A percentile compares a stretch with the other conserved stretches of the same genome.
phyloP scores from a whole-genome alignment of 1,140 invertebrate species.

The Spodoptera frugiperda region DNA sequence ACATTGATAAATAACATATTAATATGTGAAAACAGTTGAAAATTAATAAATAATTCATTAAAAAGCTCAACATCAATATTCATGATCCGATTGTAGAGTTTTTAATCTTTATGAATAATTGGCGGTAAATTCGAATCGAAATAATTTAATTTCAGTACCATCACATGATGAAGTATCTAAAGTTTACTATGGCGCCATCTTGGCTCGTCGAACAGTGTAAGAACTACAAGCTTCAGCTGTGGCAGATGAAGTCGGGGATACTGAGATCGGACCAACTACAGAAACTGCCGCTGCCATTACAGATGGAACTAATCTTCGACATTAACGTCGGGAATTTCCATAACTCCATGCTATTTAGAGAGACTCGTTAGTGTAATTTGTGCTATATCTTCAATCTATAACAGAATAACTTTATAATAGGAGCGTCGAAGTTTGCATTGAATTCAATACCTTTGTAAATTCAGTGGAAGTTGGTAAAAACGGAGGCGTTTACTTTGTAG shows the following conservation, averaged over 20 bases:
- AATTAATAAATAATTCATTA: neutral
- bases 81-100: slow-evolving; percentile 13
- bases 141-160: slow-evolving; percentile 66
- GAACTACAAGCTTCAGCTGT: slow-evolving; percentile 71
- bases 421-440: slow-evolving; percentile 17
- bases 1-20: neutral
- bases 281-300: slow-evolving; percentile 70
- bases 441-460: slow-evolving; percentile 39
- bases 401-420: slow-evolving; percentile 19
- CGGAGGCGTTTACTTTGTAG: slow-evolving; percentile 27
- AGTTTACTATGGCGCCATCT: slow-evolving; percentile 62
- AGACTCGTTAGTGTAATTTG: slow-evolving; percentile 62
- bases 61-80: slow-evolving; percentile 13
- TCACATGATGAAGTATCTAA: slow-evolving; percentile 73
- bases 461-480: slow-evolving; percentile 20
- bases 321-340: slow-evolving; percentile 79
- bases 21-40: slow-evolving; percentile 3
- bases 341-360: slow-evolving; percentile 70
- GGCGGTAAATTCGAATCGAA: neutral
- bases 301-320: slow-evolving; percentile 81
- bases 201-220: slow-evolving; percentile 67
- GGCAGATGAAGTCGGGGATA: slow-evolving; percentile 77
- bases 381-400: neutral
- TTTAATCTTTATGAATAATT: slow-evolving; percentile 31
- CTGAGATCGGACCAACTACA: slow-evolving; percentile 65